Evolutionary conservation across 1,140 invertebrate species (phyloP), one percentile per base, ranked within the genome.

Genomic region (Drosophila ficusphila): DNA sequence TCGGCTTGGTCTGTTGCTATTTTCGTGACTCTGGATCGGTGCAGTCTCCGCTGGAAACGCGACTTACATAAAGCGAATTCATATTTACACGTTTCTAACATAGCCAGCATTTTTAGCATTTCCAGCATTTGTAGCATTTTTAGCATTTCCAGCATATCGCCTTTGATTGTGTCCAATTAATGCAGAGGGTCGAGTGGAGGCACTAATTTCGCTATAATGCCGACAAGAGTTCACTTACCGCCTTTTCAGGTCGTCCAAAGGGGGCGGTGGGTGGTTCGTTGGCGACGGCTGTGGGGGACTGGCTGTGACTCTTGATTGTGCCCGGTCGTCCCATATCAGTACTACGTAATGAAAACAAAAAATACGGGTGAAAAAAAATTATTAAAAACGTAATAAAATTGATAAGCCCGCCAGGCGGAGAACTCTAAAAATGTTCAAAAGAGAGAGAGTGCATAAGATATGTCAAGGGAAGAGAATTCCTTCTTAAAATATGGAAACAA

Each of bases 1-100:
- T 79, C 42, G 48, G 41, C 14, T 67, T 33, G 56, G 53, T 44
- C 25, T 58, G 62, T 79, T 76, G 72, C 78, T 81, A 76, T 81
- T 81, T 82, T 76, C 58, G 67, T 68, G 49, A 4, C 53, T 64
- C 39, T 31, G 52, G 52, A 62, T 57, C 36, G 51, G 34, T 62
- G 54, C 58, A 62, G 51, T 42, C 38, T 23, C 51, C 58, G 19
- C 27, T 54, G 51, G 19, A 25, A 56, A 42, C 3, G 36, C 36
- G 11, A 25, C 51, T 57, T 57, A n/a, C 58, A 42, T 25, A 41
- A 57, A 42, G 25, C 14, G 19, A 57, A 57, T 34, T 25, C 58
- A 39, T 12, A 57, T 57, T 56, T 56, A 33, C 47, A 53, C 54
- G 31, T 18, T 51, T 51, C 31, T 51, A 23, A 23, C 3, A 23